A percentile compares a stretch with the other conserved stretches of the same genome.
phyloP scores from a whole-genome alignment of 1,140 invertebrate species.

The Bradysia coprophila region DNA sequence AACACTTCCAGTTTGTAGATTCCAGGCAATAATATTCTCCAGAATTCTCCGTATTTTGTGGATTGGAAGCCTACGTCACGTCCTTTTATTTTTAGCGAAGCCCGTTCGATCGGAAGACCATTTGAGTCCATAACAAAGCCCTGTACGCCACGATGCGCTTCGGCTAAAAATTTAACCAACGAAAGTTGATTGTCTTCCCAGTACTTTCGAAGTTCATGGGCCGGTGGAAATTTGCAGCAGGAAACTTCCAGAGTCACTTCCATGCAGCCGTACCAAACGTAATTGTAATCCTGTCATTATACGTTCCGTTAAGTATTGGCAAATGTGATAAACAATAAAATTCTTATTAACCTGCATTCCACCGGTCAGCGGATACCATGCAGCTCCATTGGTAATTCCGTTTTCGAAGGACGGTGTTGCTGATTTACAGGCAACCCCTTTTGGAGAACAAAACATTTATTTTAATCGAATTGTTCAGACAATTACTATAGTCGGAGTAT shows the following conservation, averaged over 20 bases:
- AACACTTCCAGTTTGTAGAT: slow-evolving; percentile 67
- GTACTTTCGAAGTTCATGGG: slow-evolving; percentile 66
- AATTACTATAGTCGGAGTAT: too few relatives aligned
- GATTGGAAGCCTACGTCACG: slow-evolving; percentile 75
- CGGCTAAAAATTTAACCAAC: slow-evolving; percentile 68
- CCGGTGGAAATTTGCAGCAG: slow-evolving; percentile 88
- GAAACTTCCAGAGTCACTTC: slow-evolving; percentile 95
- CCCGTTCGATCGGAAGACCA: slow-evolving; percentile 64
- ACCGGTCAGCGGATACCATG: slow-evolving; percentile 81
- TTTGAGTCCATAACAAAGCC: slow-evolving; percentile 71
- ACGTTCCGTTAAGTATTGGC: not conserved
- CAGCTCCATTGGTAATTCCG: slow-evolving; percentile 83
- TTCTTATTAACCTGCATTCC: slow-evolving; percentile 64
- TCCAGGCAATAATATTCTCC: slow-evolving; percentile 71
- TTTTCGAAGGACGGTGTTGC: slow-evolving; percentile 54
- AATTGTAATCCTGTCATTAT: slow-evolving; percentile 89
- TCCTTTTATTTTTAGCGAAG: slow-evolving; percentile 64
- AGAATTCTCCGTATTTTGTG: slow-evolving; percentile 86
- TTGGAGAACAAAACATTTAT: too few relatives aligned
- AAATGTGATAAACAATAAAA: not conserved
- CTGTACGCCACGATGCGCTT: slow-evolving; percentile 66
- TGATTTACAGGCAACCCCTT: slow-evolving; percentile 58
- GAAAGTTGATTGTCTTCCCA: slow-evolving; percentile 92
- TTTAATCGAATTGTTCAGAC: too few relatives aligned
- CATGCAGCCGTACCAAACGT: slow-evolving; percentile 95